Evolutionary conservation across 2,888 invertebrate species (phyloP).

Genomic region (Limnephilus auricula): DNA sequence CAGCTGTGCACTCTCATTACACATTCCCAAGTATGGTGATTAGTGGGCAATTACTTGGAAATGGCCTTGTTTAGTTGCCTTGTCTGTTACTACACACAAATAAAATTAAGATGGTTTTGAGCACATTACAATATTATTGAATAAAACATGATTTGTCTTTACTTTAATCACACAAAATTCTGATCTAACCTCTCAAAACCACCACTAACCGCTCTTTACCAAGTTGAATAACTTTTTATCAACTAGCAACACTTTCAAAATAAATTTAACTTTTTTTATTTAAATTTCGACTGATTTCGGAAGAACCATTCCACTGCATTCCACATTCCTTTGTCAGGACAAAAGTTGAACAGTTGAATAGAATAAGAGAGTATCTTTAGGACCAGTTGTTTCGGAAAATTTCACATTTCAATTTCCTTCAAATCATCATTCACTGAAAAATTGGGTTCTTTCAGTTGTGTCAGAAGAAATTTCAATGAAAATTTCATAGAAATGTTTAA

Average conservation of each 20-base stretch:
- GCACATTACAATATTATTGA: not conserved
- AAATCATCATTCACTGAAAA: too few relatives aligned
- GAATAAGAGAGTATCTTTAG: too few relatives aligned
- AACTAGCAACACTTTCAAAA: not conserved
- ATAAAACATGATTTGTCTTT: not conserved
- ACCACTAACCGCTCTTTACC: not conserved
- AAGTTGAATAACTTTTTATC: not conserved
- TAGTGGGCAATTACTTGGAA: not conserved
- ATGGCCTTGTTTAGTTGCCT: not conserved
- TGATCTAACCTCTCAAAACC: not conserved
- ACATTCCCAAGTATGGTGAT: not conserved
- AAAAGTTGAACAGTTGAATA: not conserved
- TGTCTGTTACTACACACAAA: not conserved
- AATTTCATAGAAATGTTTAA: too few relatives aligned
- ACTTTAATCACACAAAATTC: not conserved
- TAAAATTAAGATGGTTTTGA: not conserved
- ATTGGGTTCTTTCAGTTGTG: too few relatives aligned
- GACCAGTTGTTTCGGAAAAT: too few relatives aligned
- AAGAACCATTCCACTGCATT: too few relatives aligned
- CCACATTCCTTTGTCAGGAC: not conserved
- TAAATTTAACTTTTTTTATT: not conserved
- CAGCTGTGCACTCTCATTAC: not conserved
- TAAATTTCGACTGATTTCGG: not conserved
- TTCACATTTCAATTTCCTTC: too few relatives aligned
- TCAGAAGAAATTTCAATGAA: too few relatives aligned